Base-by-base conservation (phyloP, 2,888 invertebrate species). In the Tipula unca region DNA sequence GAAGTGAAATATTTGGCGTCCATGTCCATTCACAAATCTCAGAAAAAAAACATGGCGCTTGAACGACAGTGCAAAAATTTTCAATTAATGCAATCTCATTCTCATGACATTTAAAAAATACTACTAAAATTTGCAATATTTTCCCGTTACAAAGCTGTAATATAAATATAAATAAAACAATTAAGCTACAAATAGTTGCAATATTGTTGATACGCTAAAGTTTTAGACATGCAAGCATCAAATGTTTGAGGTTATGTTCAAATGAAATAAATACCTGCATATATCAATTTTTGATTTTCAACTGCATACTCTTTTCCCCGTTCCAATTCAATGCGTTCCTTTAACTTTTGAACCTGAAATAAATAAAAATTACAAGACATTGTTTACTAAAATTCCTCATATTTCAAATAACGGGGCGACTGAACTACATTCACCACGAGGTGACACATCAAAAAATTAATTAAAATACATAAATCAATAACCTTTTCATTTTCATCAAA, bases 241-340 rank as follows among this genome's bases (percentile, higher is more conserved):
- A 25, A 69, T 25, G 0, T 69, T 69, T 25, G 69, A 69, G 69
- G 69, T 69, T 69, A 69, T 69, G 69, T 48, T 17, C n/a, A 48
- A 10, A 48, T 48, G 39, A 39, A 39, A 13, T 39, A 48, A 5
- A 3, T 97, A 87, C 98, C 98, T 86, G 98, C 97, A 92, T 98
- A 98, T 90, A 99, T 99, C 88, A 99, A 94, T 92, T 97, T 96
- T 91, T 98, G 98, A 91, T 96, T 94, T 89, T 94, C 95, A 87
- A 96, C 96, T 87, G 96, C 95, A 92, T 96, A 98, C 87, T 96
- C 96, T 90, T 94, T 94, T 87, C 98, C 98, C 90, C 97, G 97
- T 90, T 96, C 95, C 86, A 93, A 92, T 92, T 97, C 97, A 89
- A 98, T 97, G 92, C 96, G 95, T 89, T 96, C 95, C 91, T 98